These are phyloP conservation scores for Steinernema scapterisci DNA, from an alignment of 2,888 invertebrate genomes.

Conservation along the genomic window DNA sequence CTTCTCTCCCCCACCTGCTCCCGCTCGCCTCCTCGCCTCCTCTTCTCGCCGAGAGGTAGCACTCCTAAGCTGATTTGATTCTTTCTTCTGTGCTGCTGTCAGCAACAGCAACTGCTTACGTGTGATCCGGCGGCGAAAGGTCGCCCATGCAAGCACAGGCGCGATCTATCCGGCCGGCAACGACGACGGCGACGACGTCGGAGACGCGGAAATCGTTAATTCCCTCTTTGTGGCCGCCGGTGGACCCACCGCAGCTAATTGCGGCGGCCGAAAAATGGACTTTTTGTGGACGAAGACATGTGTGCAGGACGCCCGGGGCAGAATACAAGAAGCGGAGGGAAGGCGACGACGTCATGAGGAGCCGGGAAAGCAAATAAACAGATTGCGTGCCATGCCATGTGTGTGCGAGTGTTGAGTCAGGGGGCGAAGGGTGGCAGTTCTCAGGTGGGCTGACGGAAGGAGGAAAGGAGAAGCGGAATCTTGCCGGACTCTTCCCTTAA, in stretches of 20 bases:
- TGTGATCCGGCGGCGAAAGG: not conserved
- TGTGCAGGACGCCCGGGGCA: conserved; percentile 26
- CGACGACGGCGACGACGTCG: too few species aligned
- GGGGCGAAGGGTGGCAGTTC: not conserved
- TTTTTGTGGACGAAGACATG: conserved; percentile 17
- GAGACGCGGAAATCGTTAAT: not conserved
- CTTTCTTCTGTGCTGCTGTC: not conserved
- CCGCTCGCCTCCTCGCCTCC: not conserved
- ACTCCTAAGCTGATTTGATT: not conserved
- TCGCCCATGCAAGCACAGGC: not conserved
- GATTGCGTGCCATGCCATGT: conserved; percentile 26
- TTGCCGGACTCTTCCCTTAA: too few species aligned
- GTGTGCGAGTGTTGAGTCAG: conserved; percentile 18
- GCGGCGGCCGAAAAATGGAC: not conserved
- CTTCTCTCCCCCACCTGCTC: not conserved
- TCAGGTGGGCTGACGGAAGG: not conserved
- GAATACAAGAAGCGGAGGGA: not conserved
- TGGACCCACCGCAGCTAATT: conserved; percentile 30
- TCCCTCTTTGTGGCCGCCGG: not conserved
- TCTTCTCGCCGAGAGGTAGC: too few species aligned
- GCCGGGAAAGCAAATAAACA: conserved; percentile 18
- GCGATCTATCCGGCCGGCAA: not conserved
- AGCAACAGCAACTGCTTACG: not conserved
- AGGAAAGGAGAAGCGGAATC: too few species aligned
- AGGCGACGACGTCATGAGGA: too few species aligned